Percentiles rank a stretch among this genome's conserved stretches.
phyloP scores from a whole-genome alignment of 2,888 invertebrate genomes.

The Papilio gigon region DNA sequence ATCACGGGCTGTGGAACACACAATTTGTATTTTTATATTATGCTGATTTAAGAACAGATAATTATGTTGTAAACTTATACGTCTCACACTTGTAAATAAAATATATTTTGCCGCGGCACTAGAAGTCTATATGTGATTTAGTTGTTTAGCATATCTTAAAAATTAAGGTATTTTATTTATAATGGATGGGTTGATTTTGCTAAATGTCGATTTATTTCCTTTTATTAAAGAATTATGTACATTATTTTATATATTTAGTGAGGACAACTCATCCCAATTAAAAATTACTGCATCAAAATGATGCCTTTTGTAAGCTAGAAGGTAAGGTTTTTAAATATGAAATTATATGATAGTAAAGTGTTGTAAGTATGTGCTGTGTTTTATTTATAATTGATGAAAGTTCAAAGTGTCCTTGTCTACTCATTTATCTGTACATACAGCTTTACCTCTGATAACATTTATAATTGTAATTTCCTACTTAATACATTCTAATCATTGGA shows the following conservation, averaged over 20 bases:
- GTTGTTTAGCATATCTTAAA: conserved; percentile 63
- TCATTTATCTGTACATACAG: not conserved
- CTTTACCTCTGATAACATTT: not conserved
- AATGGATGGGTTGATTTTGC: conserved; percentile 63
- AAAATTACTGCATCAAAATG: conserved; percentile 57
- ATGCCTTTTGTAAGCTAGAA: conserved; percentile 63
- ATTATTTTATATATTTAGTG: conserved; percentile 47
- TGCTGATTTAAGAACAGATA: conserved; percentile 36
- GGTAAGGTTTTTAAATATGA: conserved; percentile 51
- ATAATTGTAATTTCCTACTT: not conserved
- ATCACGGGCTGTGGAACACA: conserved; percentile 52
- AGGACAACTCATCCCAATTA: conserved; percentile 61
- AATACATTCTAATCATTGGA: not conserved
- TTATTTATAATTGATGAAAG: conserved; percentile 17
- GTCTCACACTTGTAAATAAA: conserved; percentile 50
- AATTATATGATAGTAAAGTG: conserved; percentile 47
- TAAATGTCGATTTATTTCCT: conserved; percentile 42
- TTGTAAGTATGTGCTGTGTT: conserved; percentile 41
- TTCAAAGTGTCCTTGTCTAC: not conserved
- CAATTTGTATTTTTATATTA: conserved; percentile 42
- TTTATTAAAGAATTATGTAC: conserved; percentile 36
- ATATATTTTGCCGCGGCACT: conserved; percentile 50
- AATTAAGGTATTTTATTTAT: conserved; percentile 52
- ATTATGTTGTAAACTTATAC: conserved; percentile 43
- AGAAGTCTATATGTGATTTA: conserved; percentile 64